Percentiles rank a stretch among this genome's conserved stretches.
These are phyloP conservation scores for Heliconius eleuchia DNA, from an alignment of 1,140 invertebrate genomes.

Conservation along the genomic window DNA sequence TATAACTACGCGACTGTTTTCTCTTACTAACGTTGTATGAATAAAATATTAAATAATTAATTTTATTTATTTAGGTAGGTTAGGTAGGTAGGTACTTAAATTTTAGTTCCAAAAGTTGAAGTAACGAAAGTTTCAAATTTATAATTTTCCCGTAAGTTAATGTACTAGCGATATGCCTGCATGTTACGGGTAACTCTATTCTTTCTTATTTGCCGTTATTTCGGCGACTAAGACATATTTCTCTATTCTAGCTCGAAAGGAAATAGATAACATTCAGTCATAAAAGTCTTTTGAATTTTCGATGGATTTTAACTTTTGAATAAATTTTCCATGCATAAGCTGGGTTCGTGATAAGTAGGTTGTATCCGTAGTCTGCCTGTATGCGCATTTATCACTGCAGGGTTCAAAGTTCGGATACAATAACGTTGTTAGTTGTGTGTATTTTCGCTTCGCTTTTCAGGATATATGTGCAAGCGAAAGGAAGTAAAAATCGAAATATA, in stretches of 20 bases:
- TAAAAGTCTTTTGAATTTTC: slow-evolving; percentile 39
- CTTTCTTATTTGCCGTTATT: not conserved
- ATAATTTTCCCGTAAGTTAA: not conserved
- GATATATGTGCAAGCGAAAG: slow-evolving; percentile 29
- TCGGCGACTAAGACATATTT: slow-evolving; percentile 33
- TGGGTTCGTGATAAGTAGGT: slow-evolving; percentile 58
- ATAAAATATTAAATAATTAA: no score
- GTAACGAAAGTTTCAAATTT: not conserved
- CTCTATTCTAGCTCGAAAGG: slow-evolving; percentile 32
- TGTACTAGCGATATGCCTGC: not conserved
- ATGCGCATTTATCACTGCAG: slow-evolving; percentile 62
- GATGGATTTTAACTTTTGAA: slow-evolving; percentile 43
- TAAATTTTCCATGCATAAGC: slow-evolving; percentile 48
- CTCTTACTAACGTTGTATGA: no score
- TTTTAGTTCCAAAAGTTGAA: not conserved
- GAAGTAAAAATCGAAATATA: slow-evolving; percentile 36
- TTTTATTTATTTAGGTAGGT: no score
- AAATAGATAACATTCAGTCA: slow-evolving; percentile 43
- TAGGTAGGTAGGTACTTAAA: no score
- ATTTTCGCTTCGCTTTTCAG: slow-evolving; percentile 41
- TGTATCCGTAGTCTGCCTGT: slow-evolving; percentile 55
- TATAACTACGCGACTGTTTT: no score
- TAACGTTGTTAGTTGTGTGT: slow-evolving; percentile 52
- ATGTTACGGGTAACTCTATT: slow-evolving; percentile 8
- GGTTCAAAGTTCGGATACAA: slow-evolving; percentile 69